Evolutionary conservation across 2,888 invertebrate genomes (phyloP).

Genomic region (Apamea monoglypha): DNA sequence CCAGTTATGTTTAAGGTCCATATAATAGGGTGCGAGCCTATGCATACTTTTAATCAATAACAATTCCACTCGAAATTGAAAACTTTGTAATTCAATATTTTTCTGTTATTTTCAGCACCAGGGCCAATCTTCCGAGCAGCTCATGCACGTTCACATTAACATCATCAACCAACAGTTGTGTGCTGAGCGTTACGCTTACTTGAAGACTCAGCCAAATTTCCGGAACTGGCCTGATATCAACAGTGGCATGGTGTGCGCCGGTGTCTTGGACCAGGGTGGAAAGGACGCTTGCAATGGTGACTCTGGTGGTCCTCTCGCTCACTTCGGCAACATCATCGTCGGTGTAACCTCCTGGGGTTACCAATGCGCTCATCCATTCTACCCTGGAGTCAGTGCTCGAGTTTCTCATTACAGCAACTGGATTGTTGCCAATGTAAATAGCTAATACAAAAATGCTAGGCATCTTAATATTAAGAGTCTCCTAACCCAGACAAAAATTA

Average conservation of each 20-base stretch:
- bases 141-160: conserved; percentile 67
- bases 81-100: too few species aligned
- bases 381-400: conserved; percentile 88
- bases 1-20: too few species aligned
- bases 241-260: conserved; percentile 77
- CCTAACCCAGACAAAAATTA: too few species aligned
- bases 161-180: conserved; percentile 73
- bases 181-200: conserved; percentile 70
- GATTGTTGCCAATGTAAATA: conserved; percentile 67
- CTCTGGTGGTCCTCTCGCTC: conserved; percentile 86
- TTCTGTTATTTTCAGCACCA: too few species aligned
- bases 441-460: neutral
- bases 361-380: conserved; percentile 82
- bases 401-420: conserved; percentile 78
- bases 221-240: conserved; percentile 63
- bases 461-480: too few species aligned
- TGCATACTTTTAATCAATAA: too few species aligned
- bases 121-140: conserved; percentile 32
- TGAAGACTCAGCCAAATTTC: conserved; percentile 57
- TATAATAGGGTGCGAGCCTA: too few species aligned
- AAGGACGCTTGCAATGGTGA: conserved; percentile 86
- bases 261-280: conserved; percentile 71
- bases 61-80: too few species aligned
- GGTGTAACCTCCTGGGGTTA: conserved; percentile 88
- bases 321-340: conserved; percentile 77